phyloP scores from a whole-genome alignment of 1,140 invertebrate species.

The Magallana ariakensis region DNA sequence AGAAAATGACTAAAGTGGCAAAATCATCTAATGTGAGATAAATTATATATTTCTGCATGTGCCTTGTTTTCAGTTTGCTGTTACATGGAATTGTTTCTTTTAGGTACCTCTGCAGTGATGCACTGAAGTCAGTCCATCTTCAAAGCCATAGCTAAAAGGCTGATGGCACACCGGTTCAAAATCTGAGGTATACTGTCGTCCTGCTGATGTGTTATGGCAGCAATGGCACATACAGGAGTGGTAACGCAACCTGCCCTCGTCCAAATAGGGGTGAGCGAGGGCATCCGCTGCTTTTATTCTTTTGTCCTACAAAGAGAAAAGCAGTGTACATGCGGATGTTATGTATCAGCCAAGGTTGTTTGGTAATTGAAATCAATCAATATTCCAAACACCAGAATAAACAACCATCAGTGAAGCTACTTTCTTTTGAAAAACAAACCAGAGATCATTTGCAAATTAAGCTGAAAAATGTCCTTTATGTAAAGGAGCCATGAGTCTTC shows the following conservation, averaged over 20 bases:
- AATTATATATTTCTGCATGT: no score
- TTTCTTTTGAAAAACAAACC: no score
- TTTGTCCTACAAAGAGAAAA: slow-evolving; percentile 86
- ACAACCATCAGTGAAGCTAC: background rate
- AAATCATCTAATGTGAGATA: no score
- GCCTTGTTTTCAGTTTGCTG: background rate
- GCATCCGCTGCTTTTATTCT: slow-evolving; percentile 96
- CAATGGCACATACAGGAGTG: slow-evolving; percentile 99
- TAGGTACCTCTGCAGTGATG: slow-evolving; percentile 94
- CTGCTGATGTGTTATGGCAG: slow-evolving; percentile 86
- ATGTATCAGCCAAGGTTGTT: slow-evolving; percentile 19
- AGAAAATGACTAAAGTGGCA: no score
- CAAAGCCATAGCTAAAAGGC: slow-evolving; percentile 96
- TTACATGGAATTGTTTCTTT: background rate
- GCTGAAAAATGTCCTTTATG: background rate
- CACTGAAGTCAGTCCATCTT: slow-evolving; percentile 93
- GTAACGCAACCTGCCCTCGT: slow-evolving; percentile 97
- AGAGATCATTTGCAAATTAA: no score
- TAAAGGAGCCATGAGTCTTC: background rate
- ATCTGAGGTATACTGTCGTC: slow-evolving; percentile 92
- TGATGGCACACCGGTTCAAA: slow-evolving; percentile 94
- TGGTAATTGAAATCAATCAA: slow-evolving; percentile 26
- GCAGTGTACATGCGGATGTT: background rate
- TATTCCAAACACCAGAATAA: background rate
- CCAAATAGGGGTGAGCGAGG: slow-evolving; percentile 96